These are phyloP conservation scores for Aspidapion aeneum DNA, from an alignment of 2,888 invertebrate species.

Conservation along the genomic window DNA sequence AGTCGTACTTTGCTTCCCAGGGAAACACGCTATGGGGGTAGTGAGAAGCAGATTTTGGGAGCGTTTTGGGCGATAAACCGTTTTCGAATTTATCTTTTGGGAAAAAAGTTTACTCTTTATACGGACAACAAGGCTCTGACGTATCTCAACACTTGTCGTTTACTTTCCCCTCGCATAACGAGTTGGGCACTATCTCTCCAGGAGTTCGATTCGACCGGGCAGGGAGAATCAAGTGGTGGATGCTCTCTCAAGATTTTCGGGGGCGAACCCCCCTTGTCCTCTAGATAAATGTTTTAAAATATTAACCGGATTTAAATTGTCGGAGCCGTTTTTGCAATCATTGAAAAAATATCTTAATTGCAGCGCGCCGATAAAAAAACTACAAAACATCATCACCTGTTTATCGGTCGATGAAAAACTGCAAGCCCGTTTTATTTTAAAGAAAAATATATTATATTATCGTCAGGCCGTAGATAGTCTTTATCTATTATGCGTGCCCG, in stretches of 20 bases:
- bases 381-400: background rate
- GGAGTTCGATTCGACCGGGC: constrained; percentile 15
- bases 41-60: constrained; percentile 13
- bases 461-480: background rate
- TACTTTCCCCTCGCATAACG: constrained; percentile 13
- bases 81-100: constrained; percentile 9
- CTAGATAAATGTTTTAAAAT: constrained; percentile 5
- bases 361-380: background rate
- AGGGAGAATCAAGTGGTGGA: constrained; percentile 1
- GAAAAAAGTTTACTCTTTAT: constrained; percentile 1
- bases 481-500: constrained; percentile 2
- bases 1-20: background rate
- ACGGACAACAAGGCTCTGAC: constrained; percentile 21
- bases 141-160: constrained; percentile 16
- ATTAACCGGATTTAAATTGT: background rate
- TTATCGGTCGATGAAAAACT: background rate
- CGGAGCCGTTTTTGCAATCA: background rate
- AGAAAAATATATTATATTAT: constrained; percentile 4
- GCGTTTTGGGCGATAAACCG: constrained; percentile 4
- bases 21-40: constrained; percentile 7
- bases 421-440: background rate
- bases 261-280: background rate
- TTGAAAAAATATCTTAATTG: background rate
- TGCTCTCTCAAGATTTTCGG: background rate
- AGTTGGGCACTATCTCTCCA: constrained; percentile 18